Conservation (phyloP, 92 coral and sea anemone species). For the Pocillopora meandrina region DNA sequence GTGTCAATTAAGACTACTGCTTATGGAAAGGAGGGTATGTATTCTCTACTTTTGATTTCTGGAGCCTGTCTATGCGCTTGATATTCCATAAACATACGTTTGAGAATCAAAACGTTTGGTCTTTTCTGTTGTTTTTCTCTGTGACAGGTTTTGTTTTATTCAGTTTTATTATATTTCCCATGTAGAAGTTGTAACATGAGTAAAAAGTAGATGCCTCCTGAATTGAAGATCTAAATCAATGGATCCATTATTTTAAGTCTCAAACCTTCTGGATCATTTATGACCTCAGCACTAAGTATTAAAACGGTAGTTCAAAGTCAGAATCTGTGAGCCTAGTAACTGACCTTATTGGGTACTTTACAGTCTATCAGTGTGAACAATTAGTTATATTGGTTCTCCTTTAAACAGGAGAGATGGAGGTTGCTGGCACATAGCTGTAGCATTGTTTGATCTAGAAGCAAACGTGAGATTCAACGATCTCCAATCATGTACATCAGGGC, state of each 20-base stretch:
- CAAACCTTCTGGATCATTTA: background rate
- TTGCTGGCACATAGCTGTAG: slow-evolving; percentile 63
- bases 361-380: background rate
- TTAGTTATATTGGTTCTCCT: background rate
- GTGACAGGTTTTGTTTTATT: too few species aligned
- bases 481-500: slow-evolving; percentile 39
- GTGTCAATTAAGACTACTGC: too few species aligned
- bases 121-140: too few species aligned
- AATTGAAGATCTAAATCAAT: too few species aligned
- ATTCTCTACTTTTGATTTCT: slow-evolving; percentile 28
- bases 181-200: too few species aligned
- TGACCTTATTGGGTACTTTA: too few species aligned
- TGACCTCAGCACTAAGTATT: background rate
- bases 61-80: background rate
- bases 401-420: slow-evolving; percentile 43
- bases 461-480: slow-evolving; percentile 25
- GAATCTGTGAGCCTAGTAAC: too few species aligned
- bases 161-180: too few species aligned
- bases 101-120: too few species aligned
- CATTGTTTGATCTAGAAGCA: slow-evolving; percentile 51
- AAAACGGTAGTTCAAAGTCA: too few species aligned
- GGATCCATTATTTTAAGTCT: too few species aligned
- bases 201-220: too few species aligned
- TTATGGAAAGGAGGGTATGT: slow-evolving; percentile 33
- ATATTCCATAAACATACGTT: background rate